Conservation (phyloP, 2,888 invertebrate genomes). For the Lasius platythorax region DNA sequence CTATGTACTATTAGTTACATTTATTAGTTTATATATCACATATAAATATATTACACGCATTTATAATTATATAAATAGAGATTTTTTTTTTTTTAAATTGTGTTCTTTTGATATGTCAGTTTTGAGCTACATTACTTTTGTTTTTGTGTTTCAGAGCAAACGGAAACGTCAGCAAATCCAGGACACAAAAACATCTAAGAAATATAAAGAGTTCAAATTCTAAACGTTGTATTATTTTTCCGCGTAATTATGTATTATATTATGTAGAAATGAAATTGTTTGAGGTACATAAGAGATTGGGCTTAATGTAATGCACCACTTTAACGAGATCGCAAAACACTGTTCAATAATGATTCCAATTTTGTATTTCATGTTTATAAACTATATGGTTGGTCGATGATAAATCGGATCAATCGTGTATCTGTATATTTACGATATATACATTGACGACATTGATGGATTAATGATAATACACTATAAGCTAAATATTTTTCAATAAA, state of each 20-base stretch:
- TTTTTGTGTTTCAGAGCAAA: conserved; percentile 92
- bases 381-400: neutral
- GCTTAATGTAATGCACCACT: neutral
- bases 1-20: neutral
- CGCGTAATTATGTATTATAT: conserved; percentile 34
- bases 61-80: neutral
- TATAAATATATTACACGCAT: conserved; percentile 5
- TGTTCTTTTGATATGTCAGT: neutral
- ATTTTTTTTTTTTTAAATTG: neutral
- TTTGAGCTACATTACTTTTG: conserved; percentile 53
- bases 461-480: neutral
- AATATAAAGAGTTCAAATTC: conserved; percentile 99
- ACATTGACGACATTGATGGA: neutral
- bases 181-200: conserved; percentile 96
- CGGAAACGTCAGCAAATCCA: conserved; percentile 96
- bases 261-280: conserved; percentile 31
- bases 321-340: neutral
- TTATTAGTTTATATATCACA: neutral
- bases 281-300: neutral
- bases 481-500: conserved; percentile 30
- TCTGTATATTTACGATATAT: neutral
- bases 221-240: conserved; percentile 85
- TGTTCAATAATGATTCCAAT: neutral
- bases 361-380: conserved; percentile 25
- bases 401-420: neutral